phyloP scores from a whole-genome alignment of 2,888 invertebrate genomes.

The Loripinus fragilis region DNA sequence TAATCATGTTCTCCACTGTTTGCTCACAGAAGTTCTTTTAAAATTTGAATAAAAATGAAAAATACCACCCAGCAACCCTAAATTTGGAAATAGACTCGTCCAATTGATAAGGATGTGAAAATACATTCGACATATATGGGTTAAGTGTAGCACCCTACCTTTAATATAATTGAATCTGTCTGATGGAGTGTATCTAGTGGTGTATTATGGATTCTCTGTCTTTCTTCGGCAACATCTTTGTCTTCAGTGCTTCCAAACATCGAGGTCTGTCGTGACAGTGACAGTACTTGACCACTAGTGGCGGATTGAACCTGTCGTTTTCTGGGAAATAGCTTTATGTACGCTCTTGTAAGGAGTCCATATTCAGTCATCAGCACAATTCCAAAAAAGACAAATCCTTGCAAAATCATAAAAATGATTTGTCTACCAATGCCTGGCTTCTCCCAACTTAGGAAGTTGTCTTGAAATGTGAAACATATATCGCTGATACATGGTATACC shows the following conservation, averaged over 20 bases:
- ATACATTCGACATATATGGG: no score
- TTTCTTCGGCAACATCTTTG: conserved; percentile 86
- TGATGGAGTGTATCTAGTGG: neutral
- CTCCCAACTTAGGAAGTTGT: conserved; percentile 78
- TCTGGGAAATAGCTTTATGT: neutral
- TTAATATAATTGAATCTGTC: neutral
- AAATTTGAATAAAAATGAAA: no score
- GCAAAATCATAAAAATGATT: conserved; percentile 86
- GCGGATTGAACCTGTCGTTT: neutral
- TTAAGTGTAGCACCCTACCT: conserved; percentile 43
- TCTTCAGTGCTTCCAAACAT: conserved; percentile 78
- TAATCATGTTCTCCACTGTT: no score
- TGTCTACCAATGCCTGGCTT: conserved; percentile 89
- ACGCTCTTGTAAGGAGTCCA: neutral
- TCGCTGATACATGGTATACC: no score
- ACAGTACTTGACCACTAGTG: no score
- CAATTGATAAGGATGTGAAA: no score
- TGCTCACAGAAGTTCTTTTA: no score
- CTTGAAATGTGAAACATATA: neutral
- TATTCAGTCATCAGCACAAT: neutral
- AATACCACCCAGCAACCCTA: no score
- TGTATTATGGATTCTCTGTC: neutral
- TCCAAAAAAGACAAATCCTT: conserved; percentile 84
- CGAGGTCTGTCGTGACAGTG: neutral
- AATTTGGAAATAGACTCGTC: no score